Evolutionary conservation across 2,797 vertebrate genomes (phyloP).

Genomic region (Neostethus bicornis): DNA sequence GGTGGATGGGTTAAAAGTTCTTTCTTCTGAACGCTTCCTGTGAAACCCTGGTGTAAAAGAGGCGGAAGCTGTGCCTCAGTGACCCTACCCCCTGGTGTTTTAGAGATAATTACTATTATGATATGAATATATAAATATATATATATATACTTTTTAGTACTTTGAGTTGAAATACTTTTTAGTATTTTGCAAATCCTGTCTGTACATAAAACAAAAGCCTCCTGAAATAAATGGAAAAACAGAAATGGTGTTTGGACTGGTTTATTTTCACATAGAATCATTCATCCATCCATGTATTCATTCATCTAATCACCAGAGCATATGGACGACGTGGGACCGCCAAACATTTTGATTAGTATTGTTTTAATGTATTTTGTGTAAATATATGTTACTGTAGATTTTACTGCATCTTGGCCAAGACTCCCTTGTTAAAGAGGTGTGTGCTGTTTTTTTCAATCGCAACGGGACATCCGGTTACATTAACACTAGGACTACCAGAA

Average conservation of each 20-base stretch:
- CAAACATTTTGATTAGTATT: too few species aligned
- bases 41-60: conserved; percentile 61
- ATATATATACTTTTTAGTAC: conserved; percentile 73
- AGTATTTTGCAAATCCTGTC: conserved; percentile 77
- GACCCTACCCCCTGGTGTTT: conserved; percentile 60
- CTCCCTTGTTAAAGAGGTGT: too few species aligned
- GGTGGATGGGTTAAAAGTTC: conserved; percentile 20
- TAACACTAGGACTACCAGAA: too few species aligned
- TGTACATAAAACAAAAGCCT: conserved; percentile 75
- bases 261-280: too few species aligned
- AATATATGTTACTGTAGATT: too few species aligned
- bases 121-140: conserved; percentile 57
- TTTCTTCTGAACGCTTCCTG: conserved; percentile 34
- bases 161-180: conserved; percentile 78
- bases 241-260: conserved; percentile 21
- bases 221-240: conserved; percentile 68
- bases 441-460: too few species aligned
- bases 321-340: too few species aligned
- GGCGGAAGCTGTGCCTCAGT: conserved; percentile 66
- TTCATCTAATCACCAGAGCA: too few species aligned
- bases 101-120: conserved; percentile 56
- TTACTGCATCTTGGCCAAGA: too few species aligned
- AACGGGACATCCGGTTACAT: too few species aligned
- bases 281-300: too few species aligned
- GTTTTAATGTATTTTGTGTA: too few species aligned